A percentile compares a stretch with the other conserved stretches of the same genome.
phyloP scores from a whole-genome alignment of 2,797 vertebrate species.

The Poeciliopsis paucimaculata region DNA sequence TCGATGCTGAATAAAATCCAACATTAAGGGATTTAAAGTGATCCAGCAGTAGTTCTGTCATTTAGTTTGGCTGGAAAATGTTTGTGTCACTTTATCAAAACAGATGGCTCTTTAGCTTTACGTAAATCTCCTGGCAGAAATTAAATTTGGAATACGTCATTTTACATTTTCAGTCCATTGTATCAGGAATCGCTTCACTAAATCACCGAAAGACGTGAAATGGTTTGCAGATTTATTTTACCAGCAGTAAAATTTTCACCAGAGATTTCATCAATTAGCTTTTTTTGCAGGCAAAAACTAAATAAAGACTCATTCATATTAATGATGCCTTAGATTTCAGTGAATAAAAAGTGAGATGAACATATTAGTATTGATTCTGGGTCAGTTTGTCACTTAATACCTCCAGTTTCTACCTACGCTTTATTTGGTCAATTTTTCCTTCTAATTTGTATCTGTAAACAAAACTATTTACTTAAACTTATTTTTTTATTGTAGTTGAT shows the following conservation, averaged over 20 bases:
- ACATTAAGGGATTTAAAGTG: slow-evolving; percentile 58
- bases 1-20: slow-evolving; percentile 70
- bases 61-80: slow-evolving; percentile 39
- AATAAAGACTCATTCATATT: not conserved
- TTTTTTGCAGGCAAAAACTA: not conserved
- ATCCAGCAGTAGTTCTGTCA: slow-evolving; percentile 44
- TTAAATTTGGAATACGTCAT: not conserved
- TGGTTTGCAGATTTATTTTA: slow-evolving; percentile 4
- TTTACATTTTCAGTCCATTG: not conserved
- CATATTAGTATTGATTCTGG: not conserved
- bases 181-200: not conserved
- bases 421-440: not conserved
- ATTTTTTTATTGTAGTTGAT: not conserved
- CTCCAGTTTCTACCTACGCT: not conserved
- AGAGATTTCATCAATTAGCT: not conserved
- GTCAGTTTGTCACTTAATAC: not conserved
- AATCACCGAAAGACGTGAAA: not conserved
- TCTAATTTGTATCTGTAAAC: not conserved
- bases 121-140: not conserved
- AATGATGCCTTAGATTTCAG: not conserved
- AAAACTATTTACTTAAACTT: not conserved
- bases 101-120: slow-evolving; percentile 1
- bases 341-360: not conserved
- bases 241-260: not conserved
- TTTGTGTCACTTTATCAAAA: slow-evolving; percentile 31